phyloP scores from a whole-genome alignment of 2,888 invertebrate species.

The Parthenolecanium corni region DNA sequence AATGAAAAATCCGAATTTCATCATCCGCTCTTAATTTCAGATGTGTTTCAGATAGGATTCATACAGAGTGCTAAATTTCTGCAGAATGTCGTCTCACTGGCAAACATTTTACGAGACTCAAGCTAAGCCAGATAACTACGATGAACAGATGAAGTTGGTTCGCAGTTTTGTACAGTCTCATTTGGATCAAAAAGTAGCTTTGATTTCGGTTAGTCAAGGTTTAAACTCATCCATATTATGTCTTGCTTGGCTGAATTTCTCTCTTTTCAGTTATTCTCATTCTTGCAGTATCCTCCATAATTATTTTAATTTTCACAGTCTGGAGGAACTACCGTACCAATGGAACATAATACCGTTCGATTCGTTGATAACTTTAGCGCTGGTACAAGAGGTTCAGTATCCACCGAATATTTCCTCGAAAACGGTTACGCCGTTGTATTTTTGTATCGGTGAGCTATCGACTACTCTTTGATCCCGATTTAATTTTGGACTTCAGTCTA shows the following conservation, averaged over 20 bases:
- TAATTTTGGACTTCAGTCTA: neutral
- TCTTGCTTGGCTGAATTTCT: neutral
- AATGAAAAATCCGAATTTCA: no score
- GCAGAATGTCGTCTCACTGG: conserved; percentile 42
- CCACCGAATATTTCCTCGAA: conserved; percentile 88
- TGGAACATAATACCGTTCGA: conserved; percentile 93
- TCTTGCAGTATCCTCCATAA: neutral
- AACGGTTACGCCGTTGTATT: conserved; percentile 85
- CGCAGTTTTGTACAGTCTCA: conserved; percentile 64
- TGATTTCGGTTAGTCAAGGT: conserved; percentile 58
- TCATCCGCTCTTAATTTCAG: no score
- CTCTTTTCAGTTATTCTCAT: neutral
- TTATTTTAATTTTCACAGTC: conserved; percentile 48
- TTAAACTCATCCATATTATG: neutral
- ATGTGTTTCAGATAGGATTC: no score
- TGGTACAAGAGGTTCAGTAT: conserved; percentile 86
- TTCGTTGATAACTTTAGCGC: conserved; percentile 99
- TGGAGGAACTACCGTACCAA: conserved; percentile 91
- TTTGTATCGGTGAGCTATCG: conserved; percentile 57
- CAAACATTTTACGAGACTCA: conserved; percentile 74
- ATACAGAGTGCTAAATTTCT: no score
- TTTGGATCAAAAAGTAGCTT: conserved; percentile 54
- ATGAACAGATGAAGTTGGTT: conserved; percentile 56
- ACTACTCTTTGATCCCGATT: neutral
- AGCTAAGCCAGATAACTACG: conserved; percentile 64